phyloP scores from a whole-genome alignment of 2,888 invertebrate genomes.

The Drosophila anomelani region DNA sequence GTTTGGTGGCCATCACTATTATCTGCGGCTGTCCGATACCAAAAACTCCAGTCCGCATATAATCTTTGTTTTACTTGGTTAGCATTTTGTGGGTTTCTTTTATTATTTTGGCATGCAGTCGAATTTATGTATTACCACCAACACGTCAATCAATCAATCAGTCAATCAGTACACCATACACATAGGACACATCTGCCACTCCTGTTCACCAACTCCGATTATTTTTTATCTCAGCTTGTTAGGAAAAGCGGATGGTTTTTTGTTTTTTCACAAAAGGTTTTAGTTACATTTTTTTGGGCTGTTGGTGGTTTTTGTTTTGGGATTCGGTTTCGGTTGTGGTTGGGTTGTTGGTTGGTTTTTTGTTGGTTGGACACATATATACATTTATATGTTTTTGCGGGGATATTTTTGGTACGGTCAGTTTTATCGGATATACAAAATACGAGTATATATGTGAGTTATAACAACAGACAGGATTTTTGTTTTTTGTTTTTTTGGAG shows the following conservation, averaged over 20 bases:
- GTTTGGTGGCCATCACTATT: constrained; percentile 33
- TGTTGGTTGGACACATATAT: constrained; percentile 43
- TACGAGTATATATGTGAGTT: constrained; percentile 57
- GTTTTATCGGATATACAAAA: constrained; percentile 67
- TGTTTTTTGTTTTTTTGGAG: constrained; percentile 46
- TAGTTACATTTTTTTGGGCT: constrained; percentile 75
- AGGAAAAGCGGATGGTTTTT: constrained; percentile 50
- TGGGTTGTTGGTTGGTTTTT: constrained; percentile 28
- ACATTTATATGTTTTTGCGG: constrained; percentile 39
- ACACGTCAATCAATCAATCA: constrained; percentile 56
- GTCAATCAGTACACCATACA: constrained; percentile 72
- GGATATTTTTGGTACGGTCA: constrained; percentile 65
- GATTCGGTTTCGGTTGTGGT: constrained; percentile 36
- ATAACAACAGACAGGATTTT: constrained; percentile 59
- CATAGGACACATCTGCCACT: constrained; percentile 35
- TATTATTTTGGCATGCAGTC: constrained; percentile 62
- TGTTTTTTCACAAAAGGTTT: constrained; percentile 55
- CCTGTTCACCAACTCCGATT: constrained; percentile 58
- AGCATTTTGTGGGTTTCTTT: constrained; percentile 44
- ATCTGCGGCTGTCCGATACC: constrained; percentile 68
- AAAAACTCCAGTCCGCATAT: constrained; percentile 61
- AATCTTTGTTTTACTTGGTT: constrained; percentile 39
- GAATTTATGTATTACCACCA: constrained; percentile 68
- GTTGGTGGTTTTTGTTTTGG: constrained; percentile 47
- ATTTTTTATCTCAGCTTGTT: constrained; percentile 26